These are phyloP conservation scores for Phaethon lepturus DNA, from an alignment of 2,113 vertebrate genomes.

Conservation along the genomic window DNA sequence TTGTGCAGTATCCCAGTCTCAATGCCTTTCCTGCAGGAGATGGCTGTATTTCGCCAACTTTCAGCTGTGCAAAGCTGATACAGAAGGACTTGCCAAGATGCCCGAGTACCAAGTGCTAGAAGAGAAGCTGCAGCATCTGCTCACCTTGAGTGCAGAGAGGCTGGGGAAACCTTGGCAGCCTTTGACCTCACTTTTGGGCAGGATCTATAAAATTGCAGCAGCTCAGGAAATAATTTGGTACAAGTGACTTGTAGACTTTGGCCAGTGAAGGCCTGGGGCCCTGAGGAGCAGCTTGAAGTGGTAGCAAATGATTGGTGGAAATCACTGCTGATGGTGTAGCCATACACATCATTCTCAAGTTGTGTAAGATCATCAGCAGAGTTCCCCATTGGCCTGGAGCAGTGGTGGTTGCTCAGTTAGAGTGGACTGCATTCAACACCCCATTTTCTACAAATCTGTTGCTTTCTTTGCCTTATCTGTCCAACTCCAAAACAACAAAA, in stretches of 20 bases:
- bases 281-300: not conserved
- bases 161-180: not conserved
- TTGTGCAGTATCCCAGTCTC: rapidly evolving
- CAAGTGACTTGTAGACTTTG: not conserved
- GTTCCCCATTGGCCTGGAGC: not conserved
- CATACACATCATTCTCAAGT: rapidly evolving
- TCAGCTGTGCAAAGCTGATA: not conserved
- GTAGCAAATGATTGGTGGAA: not conserved
- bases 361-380: not conserved
- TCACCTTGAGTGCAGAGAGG: rapidly evolving
- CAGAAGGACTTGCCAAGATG: not conserved
- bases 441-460: not conserved
- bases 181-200: not conserved
- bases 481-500: not conserved
- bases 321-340: not conserved
- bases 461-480: not conserved
- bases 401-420: no score
- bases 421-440: not conserved
- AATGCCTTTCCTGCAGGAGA: not conserved
- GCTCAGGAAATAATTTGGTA: not conserved
- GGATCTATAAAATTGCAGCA: not conserved
- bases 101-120: not conserved
- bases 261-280: not conserved
- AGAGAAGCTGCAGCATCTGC: not conserved
- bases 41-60: not conserved